Evolutionary conservation across 2,888 invertebrate species (phyloP).

Genomic region (Celastrina argiolus): DNA sequence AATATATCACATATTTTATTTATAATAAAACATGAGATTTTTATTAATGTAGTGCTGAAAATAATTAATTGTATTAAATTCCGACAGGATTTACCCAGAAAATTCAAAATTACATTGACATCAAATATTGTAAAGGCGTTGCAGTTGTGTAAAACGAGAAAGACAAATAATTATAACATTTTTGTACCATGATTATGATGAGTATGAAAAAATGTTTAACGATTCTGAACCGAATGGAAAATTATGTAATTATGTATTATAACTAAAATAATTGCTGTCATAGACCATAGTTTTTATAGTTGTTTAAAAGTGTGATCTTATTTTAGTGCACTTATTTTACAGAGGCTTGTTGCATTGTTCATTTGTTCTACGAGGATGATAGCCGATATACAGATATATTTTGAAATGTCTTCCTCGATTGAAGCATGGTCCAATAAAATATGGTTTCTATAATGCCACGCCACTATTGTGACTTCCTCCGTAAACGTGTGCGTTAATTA

Average conservation of each 20-base stretch:
- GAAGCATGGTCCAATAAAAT: slow-evolving; percentile 33
- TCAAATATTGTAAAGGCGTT: not conserved
- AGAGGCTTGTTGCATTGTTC: slow-evolving; percentile 12
- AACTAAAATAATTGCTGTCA: not conserved
- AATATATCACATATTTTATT: not conserved
- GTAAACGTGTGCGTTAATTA: not conserved
- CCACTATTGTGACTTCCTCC: not conserved
- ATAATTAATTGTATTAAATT: not conserved
- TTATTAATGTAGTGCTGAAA: not conserved
- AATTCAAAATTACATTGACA: not conserved
- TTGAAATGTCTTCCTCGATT: slow-evolving; percentile 22
- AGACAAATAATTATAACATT: not conserved
- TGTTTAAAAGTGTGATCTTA: slow-evolving; percentile 5
- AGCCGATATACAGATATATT: not conserved
- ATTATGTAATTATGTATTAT: not conserved
- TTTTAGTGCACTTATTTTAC: slow-evolving; percentile 3
- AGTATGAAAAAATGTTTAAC: not conserved
- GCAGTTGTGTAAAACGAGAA: not conserved
- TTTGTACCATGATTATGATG: not conserved
- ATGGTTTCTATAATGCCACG: not conserved
- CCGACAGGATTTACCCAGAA: not conserved
- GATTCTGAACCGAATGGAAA: not conserved
- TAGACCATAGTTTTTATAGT: slow-evolving; percentile 6
- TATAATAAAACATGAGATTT: not conserved
- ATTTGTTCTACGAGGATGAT: not conserved